Evolutionary conservation across 2,113 vertebrate genomes (phyloP), one percentile per base, ranked within the genome.

Genomic region (Tringa solitaria): DNA sequence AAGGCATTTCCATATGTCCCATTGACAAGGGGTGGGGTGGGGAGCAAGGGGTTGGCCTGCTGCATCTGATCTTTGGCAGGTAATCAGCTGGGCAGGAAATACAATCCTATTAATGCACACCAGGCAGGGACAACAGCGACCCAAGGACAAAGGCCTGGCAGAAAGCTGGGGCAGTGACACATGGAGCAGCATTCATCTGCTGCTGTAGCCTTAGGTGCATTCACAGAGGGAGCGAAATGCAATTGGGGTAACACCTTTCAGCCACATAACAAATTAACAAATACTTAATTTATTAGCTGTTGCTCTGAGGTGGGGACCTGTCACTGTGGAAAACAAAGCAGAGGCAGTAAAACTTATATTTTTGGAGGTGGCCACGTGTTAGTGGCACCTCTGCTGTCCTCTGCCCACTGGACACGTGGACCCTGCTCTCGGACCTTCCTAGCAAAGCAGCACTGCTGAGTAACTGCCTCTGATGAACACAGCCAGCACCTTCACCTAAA

Each of bases 41-140:
- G n/a, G 17, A 60, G 39, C n/a, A 19, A 65, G n/a, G 39, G 12
- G 23, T 26, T 11, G 1, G 4, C 21, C 11, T 0, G 5, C 37
- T 57, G 45, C 30, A 10, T 32, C 30, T 27, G 50, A 60, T 28
- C 35, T 80, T 56, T 91, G 61, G 73, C 5, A 1, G 37, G 21
- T 1, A 4, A 35, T 28, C 45, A 37, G 43, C 74, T 54, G 57
- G 50, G 61, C 56, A 37, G 70, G 41, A 86, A 86, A 35, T 10
- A 41, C 8, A 67, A 56, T 30, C 48, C 70, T 57, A 6, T 33
- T 35, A 72, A 41, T 20, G 19, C 13, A 33, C 46, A n/a, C 35
- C 39, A 24, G 51, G 28, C 51, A 61, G 7, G 14, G 23, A 35
- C 46, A 23, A 30, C 33, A 61, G 65, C 1, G 2, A 41, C 59